Conservation (phyloP, 2,888 invertebrate genomes). For the Invenusta paracnida region DNA sequence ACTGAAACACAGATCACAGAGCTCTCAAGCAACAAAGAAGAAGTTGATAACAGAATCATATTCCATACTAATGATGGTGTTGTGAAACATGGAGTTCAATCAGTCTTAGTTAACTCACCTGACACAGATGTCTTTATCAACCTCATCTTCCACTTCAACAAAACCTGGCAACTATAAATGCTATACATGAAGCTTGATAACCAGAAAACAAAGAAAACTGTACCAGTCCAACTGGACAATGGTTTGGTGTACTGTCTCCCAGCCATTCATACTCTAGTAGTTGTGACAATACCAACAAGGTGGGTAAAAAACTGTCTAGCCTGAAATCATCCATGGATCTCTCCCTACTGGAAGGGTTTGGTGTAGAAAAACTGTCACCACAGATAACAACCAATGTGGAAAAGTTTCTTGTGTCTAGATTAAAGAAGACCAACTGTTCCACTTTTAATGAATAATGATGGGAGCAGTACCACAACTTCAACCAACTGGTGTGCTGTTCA, state of each 20-base stretch:
- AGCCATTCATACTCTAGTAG: neutral
- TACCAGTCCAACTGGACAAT: neutral
- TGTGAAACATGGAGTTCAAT: neutral
- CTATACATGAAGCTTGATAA: slow-evolving; percentile 5
- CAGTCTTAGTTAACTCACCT: no score
- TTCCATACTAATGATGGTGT: neutral
- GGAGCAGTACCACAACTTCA: neutral
- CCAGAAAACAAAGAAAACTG: slow-evolving; percentile 18
- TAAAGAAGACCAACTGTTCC: slow-evolving; percentile 21
- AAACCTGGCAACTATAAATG: neutral
- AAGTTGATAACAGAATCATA: neutral
- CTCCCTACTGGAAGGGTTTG: neutral
- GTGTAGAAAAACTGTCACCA: slow-evolving; percentile 3
- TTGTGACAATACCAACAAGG: neutral
- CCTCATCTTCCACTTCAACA: neutral
- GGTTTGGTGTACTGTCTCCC: neutral
- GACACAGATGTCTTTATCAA: neutral
- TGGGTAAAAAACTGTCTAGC: neutral
- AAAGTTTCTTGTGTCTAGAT: neutral
- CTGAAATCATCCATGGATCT: slow-evolving; percentile 5
- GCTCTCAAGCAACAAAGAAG: neutral
- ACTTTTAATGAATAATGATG: neutral
- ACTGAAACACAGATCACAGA: neutral
- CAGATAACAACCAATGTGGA: neutral
- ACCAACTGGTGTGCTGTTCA: neutral